These are phyloP conservation scores for Pterocles gutturalis DNA, from an alignment of 2,113 vertebrate genomes.

Conservation along the genomic window DNA sequence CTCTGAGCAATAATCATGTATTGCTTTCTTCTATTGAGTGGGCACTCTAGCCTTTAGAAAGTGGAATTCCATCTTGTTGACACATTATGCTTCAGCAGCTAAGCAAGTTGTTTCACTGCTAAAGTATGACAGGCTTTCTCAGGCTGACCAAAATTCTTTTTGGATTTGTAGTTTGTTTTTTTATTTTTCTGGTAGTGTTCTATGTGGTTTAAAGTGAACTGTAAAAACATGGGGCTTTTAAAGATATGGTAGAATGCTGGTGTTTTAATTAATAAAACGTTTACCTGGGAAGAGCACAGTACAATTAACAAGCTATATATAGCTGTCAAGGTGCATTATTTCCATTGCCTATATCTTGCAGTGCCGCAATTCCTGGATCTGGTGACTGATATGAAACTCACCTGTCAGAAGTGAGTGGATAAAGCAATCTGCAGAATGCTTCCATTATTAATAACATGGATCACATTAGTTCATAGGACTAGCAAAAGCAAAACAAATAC, in stretches of 20 bases:
- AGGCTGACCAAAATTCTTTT: neutral
- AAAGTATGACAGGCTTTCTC: conserved; percentile 48
- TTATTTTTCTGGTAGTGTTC: neutral
- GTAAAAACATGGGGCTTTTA: neutral
- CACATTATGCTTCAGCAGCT: conserved; percentile 29
- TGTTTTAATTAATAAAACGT: neutral
- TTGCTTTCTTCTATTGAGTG: neutral
- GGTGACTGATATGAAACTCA: neutral
- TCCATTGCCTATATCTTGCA: neutral
- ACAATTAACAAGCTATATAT: neutral
- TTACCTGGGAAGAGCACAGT: neutral
- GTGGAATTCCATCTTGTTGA: conserved; percentile 48
- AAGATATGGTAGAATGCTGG: neutral
- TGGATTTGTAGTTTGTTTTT: neutral
- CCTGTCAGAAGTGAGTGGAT: neutral
- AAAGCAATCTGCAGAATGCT: neutral
- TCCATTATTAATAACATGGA: conserved; percentile 8
- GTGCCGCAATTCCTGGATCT: neutral
- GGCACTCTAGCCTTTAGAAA: neutral
- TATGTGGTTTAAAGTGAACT: neutral
- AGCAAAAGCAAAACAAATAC: conserved; percentile 6
- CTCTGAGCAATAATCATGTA: neutral
- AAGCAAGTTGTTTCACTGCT: conserved; percentile 50
- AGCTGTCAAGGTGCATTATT: neutral
- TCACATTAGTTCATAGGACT: neutral